A percentile compares a stretch with the other conserved stretches of the same genome.
These are phyloP conservation scores for Micrasema minimum DNA, from an alignment of 1,140 invertebrate species.

Conservation along the genomic window DNA sequence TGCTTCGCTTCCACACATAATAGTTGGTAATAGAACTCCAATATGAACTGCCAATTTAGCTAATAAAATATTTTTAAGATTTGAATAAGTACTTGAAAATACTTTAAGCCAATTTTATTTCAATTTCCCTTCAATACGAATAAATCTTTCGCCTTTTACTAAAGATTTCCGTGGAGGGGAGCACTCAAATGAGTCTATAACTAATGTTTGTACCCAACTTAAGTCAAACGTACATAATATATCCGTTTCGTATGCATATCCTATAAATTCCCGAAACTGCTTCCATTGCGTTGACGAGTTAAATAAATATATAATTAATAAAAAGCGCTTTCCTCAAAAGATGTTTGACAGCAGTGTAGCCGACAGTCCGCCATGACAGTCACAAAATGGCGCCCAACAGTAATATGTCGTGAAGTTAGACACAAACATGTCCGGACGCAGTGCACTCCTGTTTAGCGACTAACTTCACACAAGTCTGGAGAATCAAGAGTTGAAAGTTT, in stretches of 20 bases:
- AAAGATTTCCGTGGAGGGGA: too few relatives aligned
- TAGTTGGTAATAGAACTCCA: too few relatives aligned
- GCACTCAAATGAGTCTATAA: too few relatives aligned
- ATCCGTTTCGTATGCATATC: background rate
- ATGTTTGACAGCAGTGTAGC: background rate
- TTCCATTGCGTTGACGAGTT: background rate
- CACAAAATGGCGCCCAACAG: background rate
- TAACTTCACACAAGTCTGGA: slow-evolving; percentile 5
- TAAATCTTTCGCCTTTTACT: too few relatives aligned
- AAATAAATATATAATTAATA: background rate
- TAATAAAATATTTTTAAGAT: background rate
- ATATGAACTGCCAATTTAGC: too few relatives aligned
- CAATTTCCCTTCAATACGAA: too few relatives aligned
- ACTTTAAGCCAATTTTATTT: background rate
- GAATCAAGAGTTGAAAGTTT: too few relatives aligned
- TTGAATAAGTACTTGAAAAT: background rate
- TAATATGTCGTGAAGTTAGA: slow-evolving; percentile 7
- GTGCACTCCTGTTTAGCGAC: background rate
- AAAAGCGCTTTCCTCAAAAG: background rate
- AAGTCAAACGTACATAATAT: background rate
- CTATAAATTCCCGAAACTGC: background rate
- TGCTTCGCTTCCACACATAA: too few relatives aligned
- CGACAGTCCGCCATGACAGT: background rate
- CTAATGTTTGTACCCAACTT: background rate
- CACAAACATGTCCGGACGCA: slow-evolving; percentile 16